Evolutionary conservation across 2,888 invertebrate genomes (phyloP).

Genomic region (Drepana falcataria): DNA sequence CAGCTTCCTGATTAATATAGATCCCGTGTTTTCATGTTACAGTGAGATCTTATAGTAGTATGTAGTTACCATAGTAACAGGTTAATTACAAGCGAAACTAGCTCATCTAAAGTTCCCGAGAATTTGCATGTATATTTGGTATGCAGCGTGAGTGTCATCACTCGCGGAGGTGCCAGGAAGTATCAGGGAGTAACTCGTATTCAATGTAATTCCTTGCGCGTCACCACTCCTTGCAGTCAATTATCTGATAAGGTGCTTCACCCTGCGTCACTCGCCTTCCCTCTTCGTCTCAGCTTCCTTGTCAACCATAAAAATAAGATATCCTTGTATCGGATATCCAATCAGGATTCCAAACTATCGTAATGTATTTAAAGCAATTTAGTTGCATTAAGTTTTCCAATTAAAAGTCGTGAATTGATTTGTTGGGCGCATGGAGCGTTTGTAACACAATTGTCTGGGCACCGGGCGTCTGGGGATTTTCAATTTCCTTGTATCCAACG

Average conservation of each 20-base stretch:
- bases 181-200: conserved; percentile 16
- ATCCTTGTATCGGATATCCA: too few relatives aligned
- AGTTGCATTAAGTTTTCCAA: conserved; percentile 31
- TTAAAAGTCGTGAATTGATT: conserved; percentile 51
- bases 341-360: too few relatives aligned
- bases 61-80: not conserved
- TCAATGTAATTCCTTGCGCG: conserved; percentile 34
- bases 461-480: conserved; percentile 34
- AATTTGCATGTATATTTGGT: conserved; percentile 1
- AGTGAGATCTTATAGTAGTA: not conserved
- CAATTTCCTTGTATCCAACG: conserved; percentile 25
- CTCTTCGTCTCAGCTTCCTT: conserved; percentile 23
- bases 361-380: conserved; percentile 44
- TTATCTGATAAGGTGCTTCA: conserved; percentile 64
- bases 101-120: not conserved
- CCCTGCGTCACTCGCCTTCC: conserved; percentile 22
- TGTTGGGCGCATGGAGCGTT: conserved; percentile 42
- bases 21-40: not conserved
- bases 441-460: conserved; percentile 54
- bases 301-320: too few relatives aligned
- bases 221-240: conserved; percentile 54
- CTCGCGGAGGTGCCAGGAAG: not conserved
- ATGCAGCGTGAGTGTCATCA: not conserved
- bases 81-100: not conserved
- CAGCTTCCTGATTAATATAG: not conserved